Evolutionary conservation across 2,113 vertebrate genomes (phyloP).

Genomic region (Gobio gobio): DNA sequence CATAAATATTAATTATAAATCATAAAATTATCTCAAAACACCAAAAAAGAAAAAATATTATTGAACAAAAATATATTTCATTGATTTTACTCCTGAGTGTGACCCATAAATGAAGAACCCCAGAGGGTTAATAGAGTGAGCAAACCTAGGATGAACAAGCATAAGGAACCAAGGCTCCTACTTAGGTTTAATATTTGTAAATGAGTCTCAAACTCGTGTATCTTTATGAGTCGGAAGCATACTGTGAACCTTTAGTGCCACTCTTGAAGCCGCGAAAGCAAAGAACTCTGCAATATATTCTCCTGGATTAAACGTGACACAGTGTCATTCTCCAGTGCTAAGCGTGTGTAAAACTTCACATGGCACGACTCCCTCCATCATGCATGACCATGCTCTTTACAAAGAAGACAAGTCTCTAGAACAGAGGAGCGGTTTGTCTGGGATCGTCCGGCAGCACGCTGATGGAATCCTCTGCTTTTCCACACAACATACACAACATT

Average conservation of each 20-base stretch:
- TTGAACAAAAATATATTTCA: too few relatives aligned
- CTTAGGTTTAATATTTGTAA: background rate
- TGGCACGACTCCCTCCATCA: background rate
- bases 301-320: conserved; percentile 13
- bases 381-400: background rate
- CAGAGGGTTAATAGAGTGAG: background rate
- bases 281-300: background rate
- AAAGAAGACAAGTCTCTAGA: conserved; percentile 72
- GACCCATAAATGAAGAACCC: too few relatives aligned
- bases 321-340: conserved; percentile 1
- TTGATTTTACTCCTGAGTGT: too few relatives aligned
- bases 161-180: background rate
- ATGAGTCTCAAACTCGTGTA: background rate
- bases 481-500: conserved; percentile 96
- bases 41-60: too few relatives aligned
- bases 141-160: background rate
- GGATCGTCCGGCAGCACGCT: conserved; percentile 94
- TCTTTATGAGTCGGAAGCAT: background rate
- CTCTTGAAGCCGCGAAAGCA: background rate
- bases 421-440: conserved; percentile 88
- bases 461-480: conserved; percentile 93
- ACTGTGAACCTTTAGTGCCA: background rate
- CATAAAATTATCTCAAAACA: too few relatives aligned
- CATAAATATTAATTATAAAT: too few relatives aligned
- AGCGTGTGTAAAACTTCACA: background rate